Percentiles rank a stretch among this genome's conserved stretches.
Evolutionary conservation across 2,113 vertebrate genomes (phyloP).

Genomic region (Cebus imitator): DNA sequence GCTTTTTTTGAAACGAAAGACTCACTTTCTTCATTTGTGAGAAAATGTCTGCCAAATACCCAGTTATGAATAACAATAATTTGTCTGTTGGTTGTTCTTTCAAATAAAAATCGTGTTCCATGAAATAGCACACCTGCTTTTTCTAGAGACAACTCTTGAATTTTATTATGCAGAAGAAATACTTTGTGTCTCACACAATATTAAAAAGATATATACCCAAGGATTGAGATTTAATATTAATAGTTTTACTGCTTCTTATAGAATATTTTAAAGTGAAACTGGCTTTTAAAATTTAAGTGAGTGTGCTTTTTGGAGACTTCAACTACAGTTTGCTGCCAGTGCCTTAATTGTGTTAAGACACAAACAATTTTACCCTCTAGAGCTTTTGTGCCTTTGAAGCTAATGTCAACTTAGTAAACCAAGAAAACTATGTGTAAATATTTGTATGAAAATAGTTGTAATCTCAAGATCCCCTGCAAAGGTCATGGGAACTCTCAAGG

Average conservation of each 20-base stretch:
- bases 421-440: background rate
- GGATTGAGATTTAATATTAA: background rate
- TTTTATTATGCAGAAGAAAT: background rate
- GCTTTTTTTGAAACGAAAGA: constrained; percentile 34
- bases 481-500: background rate
- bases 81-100: constrained; percentile 19
- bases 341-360: background rate
- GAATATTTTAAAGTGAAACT: background rate
- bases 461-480: background rate
- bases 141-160: background rate
- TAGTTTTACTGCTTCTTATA: constrained; percentile 37
- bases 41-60: constrained; percentile 31
- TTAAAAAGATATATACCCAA: background rate
- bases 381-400: background rate
- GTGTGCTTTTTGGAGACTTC: background rate
- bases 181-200: background rate
- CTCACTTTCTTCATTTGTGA: constrained; percentile 30
- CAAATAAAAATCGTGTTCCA: background rate
- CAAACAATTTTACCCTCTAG: background rate
- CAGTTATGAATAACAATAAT: background rate
- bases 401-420: background rate
- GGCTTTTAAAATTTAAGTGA: background rate
- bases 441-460: background rate
- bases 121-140: background rate
- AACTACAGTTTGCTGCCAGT: background rate